phyloP scores from a whole-genome alignment of 2,113 vertebrate genomes.

The Glaucomys volans region DNA sequence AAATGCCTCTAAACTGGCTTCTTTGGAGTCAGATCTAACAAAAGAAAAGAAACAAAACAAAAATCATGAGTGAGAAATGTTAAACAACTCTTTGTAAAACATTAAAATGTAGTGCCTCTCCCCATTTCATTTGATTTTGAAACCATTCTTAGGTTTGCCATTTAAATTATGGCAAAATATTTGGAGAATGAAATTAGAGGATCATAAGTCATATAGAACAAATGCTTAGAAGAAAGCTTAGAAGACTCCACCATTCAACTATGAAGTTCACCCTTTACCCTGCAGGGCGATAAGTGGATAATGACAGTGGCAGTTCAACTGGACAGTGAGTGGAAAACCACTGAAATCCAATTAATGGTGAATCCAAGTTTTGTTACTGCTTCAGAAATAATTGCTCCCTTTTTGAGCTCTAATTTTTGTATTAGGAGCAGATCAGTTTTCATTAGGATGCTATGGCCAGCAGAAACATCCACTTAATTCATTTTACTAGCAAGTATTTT shows the following conservation, averaged over 20 bases:
- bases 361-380: background rate
- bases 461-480: background rate
- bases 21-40: slow-evolving; percentile 6
- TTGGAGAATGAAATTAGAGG: slow-evolving; percentile 53
- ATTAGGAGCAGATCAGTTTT: background rate
- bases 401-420: slow-evolving; percentile 2
- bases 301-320: background rate
- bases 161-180: slow-evolving; percentile 49
- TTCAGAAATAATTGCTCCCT: background rate
- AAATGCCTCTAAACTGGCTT: background rate
- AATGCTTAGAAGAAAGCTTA: slow-evolving; percentile 25
- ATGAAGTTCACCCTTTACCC: slow-evolving; percentile 16
- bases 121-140: slow-evolving; percentile 53
- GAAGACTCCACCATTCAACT: background rate
- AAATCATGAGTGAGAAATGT: slow-evolving; percentile 3
- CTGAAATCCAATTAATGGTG: background rate
- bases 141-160: slow-evolving; percentile 30
- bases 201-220: slow-evolving; percentile 44
- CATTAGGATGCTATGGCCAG: slow-evolving; percentile 31
- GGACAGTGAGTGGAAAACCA: slow-evolving; percentile 13
- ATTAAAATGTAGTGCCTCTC: slow-evolving; percentile 53
- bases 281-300: slow-evolving; percentile 36
- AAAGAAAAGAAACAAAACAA: slow-evolving; percentile 25
- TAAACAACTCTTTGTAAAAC: background rate
- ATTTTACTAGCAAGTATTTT: slow-evolving; percentile 61